phyloP scores from a whole-genome alignment of 1,140 invertebrate species.

The Ostrea denselamellosa region DNA sequence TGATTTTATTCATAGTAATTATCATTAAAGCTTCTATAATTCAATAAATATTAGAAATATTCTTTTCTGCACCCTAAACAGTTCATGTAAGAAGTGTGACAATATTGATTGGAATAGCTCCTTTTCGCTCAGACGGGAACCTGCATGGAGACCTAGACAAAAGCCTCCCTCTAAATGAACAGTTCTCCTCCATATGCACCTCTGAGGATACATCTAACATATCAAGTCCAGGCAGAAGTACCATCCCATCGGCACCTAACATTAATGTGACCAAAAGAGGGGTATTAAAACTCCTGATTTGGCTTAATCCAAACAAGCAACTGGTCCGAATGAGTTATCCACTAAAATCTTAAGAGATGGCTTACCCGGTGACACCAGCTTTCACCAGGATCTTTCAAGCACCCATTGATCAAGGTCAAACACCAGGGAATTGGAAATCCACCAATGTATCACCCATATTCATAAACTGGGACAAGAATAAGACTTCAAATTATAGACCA shows the following conservation, averaged over 20 bases:
- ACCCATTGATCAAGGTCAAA: conserved; percentile 41
- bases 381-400: conserved; percentile 48
- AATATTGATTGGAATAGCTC: background rate
- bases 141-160: background rate
- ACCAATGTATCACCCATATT: no score
- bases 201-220: background rate
- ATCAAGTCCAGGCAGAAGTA: background rate
- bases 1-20: no score
- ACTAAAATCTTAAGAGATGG: no score
- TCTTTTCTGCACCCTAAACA: no score
- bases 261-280: background rate
- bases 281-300: conserved; percentile 8
- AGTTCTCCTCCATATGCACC: background rate
- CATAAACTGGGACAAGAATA: no score
- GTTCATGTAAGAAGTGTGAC: conserved; percentile 18
- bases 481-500: no score
- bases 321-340: conserved; percentile 49
- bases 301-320: background rate
- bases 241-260: background rate
- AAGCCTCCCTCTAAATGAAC: background rate
- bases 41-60: no score
- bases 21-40: no score
- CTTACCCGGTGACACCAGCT: conserved; percentile 1
- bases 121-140: background rate
- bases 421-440: no score